Evolutionary conservation across 2,888 invertebrate genomes (phyloP), one percentile per base, ranked within the genome.

Genomic region (Oscheius myriophilus): DNA sequence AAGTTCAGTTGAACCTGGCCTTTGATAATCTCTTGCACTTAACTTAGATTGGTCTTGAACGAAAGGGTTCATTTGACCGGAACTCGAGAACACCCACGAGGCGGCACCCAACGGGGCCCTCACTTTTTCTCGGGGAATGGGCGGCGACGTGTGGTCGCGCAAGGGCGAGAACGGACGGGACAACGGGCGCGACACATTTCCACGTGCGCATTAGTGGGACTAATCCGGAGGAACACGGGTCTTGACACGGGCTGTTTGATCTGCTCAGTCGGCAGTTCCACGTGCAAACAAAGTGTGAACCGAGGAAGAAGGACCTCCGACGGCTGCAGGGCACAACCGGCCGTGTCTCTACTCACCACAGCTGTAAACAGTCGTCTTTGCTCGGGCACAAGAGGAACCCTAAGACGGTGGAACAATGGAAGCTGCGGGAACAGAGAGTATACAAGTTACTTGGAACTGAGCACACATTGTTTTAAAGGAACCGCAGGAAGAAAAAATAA

Each of bases 241-340:
- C 61, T 61, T 61, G 61, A 61, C 61, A 61, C 61, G 46, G 61
- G 61, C 61, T 49, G 61, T 61, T 61, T 61, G 61, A 61, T 61
- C 61, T 61, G 46, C 49, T 61, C 57, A 42, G 42, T 57, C 57
- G 57, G 46, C 61, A 61, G 61, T 61, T 61, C 61, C 25, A 49
- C 26, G 33, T 18, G 61, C 61, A 61, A 61, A 61, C 61, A 61
- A 49, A 49, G 61, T 61, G 61, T 61, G 61, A 61, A 61, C 61
- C 43, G 58, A 43, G 33, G 18, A 58, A 58, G 58, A 42, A 42
- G 33, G 58, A 12, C 58, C 43, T 54, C 33, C 54, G 54, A 9
- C n/a, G 57, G 42, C 57, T 57, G 42, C 41, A 21, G 39, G 25
- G 25, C 23, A 26, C 33, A 33, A 33, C 33, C 33, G 33, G 33